A percentile compares a stretch with the other conserved stretches of the same genome.
phyloP scores from a whole-genome alignment of 2,113 vertebrate species.

The Solenodon paradoxus region DNA sequence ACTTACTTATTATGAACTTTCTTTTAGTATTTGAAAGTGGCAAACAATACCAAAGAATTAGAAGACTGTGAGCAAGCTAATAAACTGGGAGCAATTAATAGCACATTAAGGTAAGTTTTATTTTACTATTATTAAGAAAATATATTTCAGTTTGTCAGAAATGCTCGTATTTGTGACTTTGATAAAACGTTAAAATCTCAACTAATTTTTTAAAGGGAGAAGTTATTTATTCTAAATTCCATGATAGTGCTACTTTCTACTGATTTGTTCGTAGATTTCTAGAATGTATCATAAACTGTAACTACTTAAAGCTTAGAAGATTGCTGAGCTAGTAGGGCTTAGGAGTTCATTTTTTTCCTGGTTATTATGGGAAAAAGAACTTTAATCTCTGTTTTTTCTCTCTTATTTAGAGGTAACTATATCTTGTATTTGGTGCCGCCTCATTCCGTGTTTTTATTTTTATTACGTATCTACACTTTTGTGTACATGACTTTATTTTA shows the following conservation, averaged over 20 bases:
- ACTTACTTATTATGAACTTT: conserved; percentile 50
- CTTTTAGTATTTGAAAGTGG: conserved; percentile 88
- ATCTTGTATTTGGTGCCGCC: background rate
- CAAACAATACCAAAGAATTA: conserved; percentile 84
- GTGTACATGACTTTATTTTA: background rate
- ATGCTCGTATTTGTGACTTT: conserved; percentile 6
- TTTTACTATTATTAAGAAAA: conserved; percentile 61
- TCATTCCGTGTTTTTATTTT: background rate
- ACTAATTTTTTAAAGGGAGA: conserved; percentile 17
- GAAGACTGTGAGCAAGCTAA: conserved; percentile 93
- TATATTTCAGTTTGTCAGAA: conserved; percentile 34
- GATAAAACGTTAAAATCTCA: conserved; percentile 19
- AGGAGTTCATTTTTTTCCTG: background rate
- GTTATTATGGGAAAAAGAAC: background rate
- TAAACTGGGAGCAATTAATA: conserved; percentile 95
- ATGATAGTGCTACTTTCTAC: background rate
- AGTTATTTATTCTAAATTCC: background rate
- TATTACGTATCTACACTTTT: background rate
- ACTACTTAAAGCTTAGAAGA: background rate
- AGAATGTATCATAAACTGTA: background rate
- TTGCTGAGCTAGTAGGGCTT: background rate
- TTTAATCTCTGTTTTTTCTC: background rate
- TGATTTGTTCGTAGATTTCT: conserved; percentile 17
- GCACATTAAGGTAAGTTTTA: conserved; percentile 91
- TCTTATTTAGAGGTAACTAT: background rate